Evolutionary conservation across 2,113 vertebrate species (phyloP).

Genomic region (cattle (Bos taurus)): DNA sequence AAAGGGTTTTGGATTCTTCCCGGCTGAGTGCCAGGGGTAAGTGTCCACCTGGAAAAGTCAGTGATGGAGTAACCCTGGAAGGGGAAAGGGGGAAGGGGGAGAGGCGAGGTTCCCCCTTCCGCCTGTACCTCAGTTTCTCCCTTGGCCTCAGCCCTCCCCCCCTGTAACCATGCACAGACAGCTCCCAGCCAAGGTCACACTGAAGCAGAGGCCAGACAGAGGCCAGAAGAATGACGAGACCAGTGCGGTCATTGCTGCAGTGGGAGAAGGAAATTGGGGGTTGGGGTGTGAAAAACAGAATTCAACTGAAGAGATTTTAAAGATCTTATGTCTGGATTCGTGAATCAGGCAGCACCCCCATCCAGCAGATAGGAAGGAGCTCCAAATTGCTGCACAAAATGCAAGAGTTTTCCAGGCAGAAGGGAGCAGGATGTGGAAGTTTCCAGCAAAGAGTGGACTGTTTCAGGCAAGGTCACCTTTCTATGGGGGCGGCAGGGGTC

Average conservation of each 20-base stretch:
- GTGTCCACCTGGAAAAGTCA: not conserved
- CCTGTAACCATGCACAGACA: not conserved
- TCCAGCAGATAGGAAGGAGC: not conserved
- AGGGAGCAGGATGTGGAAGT: not conserved
- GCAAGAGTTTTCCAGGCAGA: not conserved
- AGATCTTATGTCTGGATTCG: not conserved
- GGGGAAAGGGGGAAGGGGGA: rapidly evolving
- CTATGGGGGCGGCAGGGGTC: not conserved
- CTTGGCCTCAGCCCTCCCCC: not conserved
- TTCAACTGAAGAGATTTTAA: not conserved
- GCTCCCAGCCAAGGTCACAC: not conserved
- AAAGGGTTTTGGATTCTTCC: not conserved
- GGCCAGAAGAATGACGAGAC: not conserved
- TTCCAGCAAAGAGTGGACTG: not conserved
- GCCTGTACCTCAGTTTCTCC: not conserved
- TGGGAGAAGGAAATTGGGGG: not conserved
- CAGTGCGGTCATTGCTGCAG: not conserved
- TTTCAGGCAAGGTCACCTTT: not conserved
- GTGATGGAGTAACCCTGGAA: not conserved
- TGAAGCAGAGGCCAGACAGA: not conserved
- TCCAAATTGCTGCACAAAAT: not conserved
- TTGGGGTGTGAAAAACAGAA: not conserved
- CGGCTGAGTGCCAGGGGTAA: not conserved
- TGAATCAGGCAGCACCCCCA: not conserved
- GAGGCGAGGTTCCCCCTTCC: rapidly evolving